Base-by-base conservation (phyloP, 2,113 vertebrate genomes). In the Rhea pennata region DNA sequence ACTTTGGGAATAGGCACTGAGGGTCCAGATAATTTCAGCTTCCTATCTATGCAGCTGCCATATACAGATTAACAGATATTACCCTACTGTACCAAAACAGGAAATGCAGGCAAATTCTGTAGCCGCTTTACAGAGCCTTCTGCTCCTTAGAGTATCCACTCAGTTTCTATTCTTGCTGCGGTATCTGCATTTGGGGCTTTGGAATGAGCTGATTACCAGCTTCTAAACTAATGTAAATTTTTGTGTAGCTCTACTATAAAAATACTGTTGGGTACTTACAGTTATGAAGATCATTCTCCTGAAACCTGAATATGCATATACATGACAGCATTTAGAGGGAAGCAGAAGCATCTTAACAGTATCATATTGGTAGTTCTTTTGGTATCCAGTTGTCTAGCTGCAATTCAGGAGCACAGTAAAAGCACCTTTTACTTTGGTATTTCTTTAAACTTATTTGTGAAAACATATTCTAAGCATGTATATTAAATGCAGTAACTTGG, bases 401-500 rank as follows among this genome's bases (percentile, higher is more conserved):
- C 42, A 73, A 31, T 0, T 33, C 21, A 70, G 67, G 72, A 89
- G 44, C 6, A 6, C 17, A 65, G 44, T 44, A 81, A 92, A 87
- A 62, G 13, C 26, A 89, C 46, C 46, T 67, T 93, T 87, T 79
- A 21, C 75, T 89, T 54, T 53, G 36, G 16, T 79, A 39, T 89
- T 92, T 85, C 77, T 91, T 51, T n/a, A 59, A 54, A 36, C 76
- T 81, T 93, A 80, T 95, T 96, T 95, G 87, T 85, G 75, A 92
- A 92, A 95, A 95, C 84, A 64, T 76, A 80, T 74, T 93, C 67
- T 74, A 77, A 53, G 56, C 65, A 90, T 67, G 53, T 51, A 59
- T 0, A 0, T 54, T 94, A 82, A 96, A 87, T 33, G 80, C 12
- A 64, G 42, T 59, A 87, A 88, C 62, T 93, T 95, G 89, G 77